Evolutionary conservation across 2,888 invertebrate genomes (phyloP).

Genomic region (Dexiosoma caninum): DNA sequence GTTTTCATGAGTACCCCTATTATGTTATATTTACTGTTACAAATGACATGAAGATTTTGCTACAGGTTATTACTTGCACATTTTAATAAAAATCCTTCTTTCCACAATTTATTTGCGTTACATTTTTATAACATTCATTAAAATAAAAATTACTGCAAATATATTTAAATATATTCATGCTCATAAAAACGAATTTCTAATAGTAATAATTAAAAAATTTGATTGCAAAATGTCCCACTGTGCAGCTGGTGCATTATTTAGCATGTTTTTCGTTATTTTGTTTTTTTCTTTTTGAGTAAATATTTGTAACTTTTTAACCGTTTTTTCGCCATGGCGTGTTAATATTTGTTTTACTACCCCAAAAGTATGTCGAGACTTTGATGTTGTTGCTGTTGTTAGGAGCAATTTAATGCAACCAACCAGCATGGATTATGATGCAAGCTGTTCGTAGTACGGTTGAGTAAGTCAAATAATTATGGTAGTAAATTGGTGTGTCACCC

Average conservation of each 20-base stretch:
- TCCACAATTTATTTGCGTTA: no score
- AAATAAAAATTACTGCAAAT: no score
- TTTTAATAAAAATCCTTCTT: no score
- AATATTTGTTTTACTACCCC: not conserved
- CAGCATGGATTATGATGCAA: not conserved
- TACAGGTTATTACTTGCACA: no score
- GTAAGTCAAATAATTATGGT: not conserved
- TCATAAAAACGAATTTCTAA: no score
- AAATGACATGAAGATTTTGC: no score
- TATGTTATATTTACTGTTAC: no score
- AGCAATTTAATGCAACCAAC: not conserved
- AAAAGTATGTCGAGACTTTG: not conserved
- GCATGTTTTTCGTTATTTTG: no score
- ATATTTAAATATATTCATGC: no score
- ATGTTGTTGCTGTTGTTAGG: not conserved
- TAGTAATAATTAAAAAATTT: no score
- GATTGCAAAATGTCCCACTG: not conserved
- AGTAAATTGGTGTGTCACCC: not conserved
- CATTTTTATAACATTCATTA: no score
- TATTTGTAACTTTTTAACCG: conserved; percentile 1
- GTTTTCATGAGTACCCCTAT: no score
- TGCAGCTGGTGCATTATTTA: not conserved
- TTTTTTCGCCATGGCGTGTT: not conserved
- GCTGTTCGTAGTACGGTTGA: not conserved
- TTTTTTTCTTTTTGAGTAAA: not conserved